Evolutionary conservation across 2,113 vertebrate species (phyloP).

Genomic region (Lichenostomus cassidix): DNA sequence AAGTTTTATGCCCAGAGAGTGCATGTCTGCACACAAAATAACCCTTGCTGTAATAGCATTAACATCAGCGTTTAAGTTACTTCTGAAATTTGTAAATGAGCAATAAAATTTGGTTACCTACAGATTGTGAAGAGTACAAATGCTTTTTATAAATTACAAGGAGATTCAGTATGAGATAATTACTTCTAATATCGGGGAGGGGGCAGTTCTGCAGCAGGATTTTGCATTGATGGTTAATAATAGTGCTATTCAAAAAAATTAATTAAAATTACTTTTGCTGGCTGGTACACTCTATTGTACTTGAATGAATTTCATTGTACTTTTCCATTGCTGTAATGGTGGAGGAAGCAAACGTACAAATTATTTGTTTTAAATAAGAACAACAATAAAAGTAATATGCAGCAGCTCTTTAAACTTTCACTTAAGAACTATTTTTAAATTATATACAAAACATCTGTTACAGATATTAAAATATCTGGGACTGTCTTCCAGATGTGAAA

Average conservation of each 20-base stretch:
- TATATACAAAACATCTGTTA: conserved; percentile 49
- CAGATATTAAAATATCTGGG: conserved; percentile 20
- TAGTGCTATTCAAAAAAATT: neutral
- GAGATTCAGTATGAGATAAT: neutral
- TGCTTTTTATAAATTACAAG: neutral
- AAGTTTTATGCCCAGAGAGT: neutral
- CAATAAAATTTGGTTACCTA: neutral
- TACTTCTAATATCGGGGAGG: neutral
- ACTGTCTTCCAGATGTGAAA: conserved; percentile 64
- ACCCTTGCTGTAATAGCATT: neutral
- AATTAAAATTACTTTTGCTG: neutral
- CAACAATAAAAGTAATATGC: conserved; percentile 11
- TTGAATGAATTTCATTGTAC: neutral
- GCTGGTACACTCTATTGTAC: neutral
- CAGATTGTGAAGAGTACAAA: neutral
- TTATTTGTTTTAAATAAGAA: conserved; percentile 12
- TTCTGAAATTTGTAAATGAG: neutral
- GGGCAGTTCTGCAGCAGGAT: neutral
- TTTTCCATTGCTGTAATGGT: neutral
- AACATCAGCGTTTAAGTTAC: neutral
- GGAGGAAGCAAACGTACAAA: neutral
- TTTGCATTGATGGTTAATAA: neutral
- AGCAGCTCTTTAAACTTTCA: conserved; percentile 51
- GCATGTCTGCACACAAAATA: neutral
- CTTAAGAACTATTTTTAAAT: conserved; percentile 45